These are phyloP conservation scores for Oenanthe oenanthe DNA, from an alignment of 2,113 vertebrate genomes.

Conservation along the genomic window DNA sequence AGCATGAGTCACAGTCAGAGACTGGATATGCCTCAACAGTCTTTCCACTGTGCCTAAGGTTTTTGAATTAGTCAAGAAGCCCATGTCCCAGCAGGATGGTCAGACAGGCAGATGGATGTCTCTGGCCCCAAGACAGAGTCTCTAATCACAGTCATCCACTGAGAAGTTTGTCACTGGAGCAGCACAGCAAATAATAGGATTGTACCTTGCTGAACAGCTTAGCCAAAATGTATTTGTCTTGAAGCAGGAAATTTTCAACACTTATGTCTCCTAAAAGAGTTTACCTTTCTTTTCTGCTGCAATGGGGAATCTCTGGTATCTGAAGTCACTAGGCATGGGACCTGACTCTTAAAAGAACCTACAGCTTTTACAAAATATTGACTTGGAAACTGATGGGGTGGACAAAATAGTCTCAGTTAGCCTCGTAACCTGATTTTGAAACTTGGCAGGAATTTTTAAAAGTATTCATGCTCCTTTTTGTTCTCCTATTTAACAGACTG, in stretches of 20 bases:
- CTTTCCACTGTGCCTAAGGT: conserved; percentile 42
- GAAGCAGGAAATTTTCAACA: not conserved
- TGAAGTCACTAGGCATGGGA: not conserved
- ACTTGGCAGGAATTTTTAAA: not conserved
- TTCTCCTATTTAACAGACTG: not conserved
- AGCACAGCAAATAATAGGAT: not conserved
- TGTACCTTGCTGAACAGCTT: not conserved
- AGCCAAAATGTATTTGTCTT: not conserved
- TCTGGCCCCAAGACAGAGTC: conserved; percentile 33
- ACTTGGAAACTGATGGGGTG: not conserved
- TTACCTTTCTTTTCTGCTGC: not conserved
- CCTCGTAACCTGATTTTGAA: not conserved
- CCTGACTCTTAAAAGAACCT: not conserved
- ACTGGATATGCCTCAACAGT: conserved; percentile 47
- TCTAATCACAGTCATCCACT: not conserved
- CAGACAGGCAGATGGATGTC: conserved; percentile 51
- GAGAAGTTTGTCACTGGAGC: not conserved
- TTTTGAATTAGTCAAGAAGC: conserved; percentile 35
- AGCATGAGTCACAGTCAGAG: conserved; percentile 57
- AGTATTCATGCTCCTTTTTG: not conserved
- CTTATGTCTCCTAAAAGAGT: not conserved
- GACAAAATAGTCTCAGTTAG: not conserved
- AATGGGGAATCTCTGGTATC: not conserved
- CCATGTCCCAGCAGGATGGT: conserved; percentile 36
- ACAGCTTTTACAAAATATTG: not conserved